phyloP scores from a whole-genome alignment of 2,797 vertebrate genomes.

The Sebastes taczanowskii region DNA sequence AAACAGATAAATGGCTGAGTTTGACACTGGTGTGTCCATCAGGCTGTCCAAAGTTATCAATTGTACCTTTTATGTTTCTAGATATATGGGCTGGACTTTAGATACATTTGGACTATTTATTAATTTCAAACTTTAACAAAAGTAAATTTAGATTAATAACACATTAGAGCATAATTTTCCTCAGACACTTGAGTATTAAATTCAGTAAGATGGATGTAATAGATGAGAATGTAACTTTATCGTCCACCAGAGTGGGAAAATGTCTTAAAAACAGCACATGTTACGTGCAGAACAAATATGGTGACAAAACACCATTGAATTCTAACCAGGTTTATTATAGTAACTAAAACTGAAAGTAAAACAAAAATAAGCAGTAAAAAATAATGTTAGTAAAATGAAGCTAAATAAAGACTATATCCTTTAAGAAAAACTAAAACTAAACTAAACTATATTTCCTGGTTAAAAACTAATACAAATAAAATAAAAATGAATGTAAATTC shows the following conservation, averaged over 20 bases:
- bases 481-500: too few species aligned
- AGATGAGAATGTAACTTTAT: neutral
- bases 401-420: too few species aligned
- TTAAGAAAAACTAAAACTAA: too few species aligned
- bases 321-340: neutral
- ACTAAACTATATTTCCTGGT: too few species aligned
- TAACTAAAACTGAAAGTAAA: too few species aligned
- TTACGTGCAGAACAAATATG: neutral
- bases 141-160: neutral
- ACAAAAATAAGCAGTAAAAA: too few species aligned
- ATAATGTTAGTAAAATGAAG: too few species aligned
- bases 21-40: too few species aligned
- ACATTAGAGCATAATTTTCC: neutral
- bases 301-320: neutral
- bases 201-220: neutral
- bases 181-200: neutral
- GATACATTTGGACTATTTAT: neutral
- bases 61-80: neutral
- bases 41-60: too few species aligned
- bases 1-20: too few species aligned
- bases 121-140: neutral
- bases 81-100: neutral
- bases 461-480: too few species aligned
- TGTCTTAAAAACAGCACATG: neutral
- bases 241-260: neutral